Evolutionary conservation across 2,888 invertebrate genomes (phyloP).

Genomic region (Hyposoter dolosus): DNA sequence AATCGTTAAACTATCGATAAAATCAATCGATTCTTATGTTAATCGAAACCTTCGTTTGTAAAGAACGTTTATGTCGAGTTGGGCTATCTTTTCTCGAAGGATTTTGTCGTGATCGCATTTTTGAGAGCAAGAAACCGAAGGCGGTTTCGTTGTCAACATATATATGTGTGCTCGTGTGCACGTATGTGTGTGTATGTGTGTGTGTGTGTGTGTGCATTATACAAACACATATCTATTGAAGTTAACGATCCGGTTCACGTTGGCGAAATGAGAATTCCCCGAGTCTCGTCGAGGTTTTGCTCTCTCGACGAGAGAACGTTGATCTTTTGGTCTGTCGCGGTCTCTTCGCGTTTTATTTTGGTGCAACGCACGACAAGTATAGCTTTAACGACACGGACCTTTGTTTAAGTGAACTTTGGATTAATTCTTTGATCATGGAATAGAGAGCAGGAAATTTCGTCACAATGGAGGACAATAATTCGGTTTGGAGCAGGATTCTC

Average conservation of each 20-base stretch:
- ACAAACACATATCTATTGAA: constrained; percentile 5
- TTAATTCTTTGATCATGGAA: not conserved
- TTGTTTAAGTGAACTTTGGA: not conserved
- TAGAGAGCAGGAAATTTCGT: not conserved
- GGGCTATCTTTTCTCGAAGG: not conserved
- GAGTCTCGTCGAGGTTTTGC: constrained; percentile 26
- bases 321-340: constrained; percentile 31
- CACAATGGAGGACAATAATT: not conserved
- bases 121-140: constrained; percentile 19
- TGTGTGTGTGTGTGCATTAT: not conserved
- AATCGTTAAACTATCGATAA: not conserved
- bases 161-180: not conserved
- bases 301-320: constrained; percentile 39
- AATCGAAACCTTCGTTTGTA: not conserved
- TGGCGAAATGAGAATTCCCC: constrained; percentile 35
- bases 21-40: not conserved
- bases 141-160: constrained; percentile 5
- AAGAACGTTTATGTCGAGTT: not conserved
- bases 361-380: constrained; percentile 2
- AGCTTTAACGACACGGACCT: not conserved
- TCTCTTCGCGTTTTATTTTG: constrained; percentile 18
- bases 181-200: not conserved
- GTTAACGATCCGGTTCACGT: constrained; percentile 28
- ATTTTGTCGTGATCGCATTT: not conserved
- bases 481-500: too few species aligned